Conservation (phyloP, 1,140 invertebrate species). For the Plodia interpunctella region DNA sequence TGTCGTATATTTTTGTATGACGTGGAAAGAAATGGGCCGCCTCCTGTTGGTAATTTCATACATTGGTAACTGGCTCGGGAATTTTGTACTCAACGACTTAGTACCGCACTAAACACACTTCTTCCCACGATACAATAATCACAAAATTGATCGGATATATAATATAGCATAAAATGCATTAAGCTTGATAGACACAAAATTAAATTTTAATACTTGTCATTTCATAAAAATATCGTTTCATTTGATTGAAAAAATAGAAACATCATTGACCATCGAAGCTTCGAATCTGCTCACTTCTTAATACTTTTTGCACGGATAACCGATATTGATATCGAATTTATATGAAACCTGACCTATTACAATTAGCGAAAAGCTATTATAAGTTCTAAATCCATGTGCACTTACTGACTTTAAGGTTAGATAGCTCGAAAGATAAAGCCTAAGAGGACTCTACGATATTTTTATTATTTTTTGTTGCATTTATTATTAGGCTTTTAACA, state of each 20-base stretch:
- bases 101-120: constrained; percentile 35
- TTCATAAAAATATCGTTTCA: constrained; percentile 68
- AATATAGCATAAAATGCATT: constrained; percentile 37
- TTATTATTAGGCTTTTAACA: constrained; percentile 72
- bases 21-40: constrained; percentile 45
- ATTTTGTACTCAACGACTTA: constrained; percentile 61
- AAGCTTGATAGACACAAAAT: constrained; percentile 32
- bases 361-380: constrained; percentile 58
- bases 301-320: constrained; percentile 47
- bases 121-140: constrained; percentile 39
- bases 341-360: constrained; percentile 39
- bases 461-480: constrained; percentile 63
- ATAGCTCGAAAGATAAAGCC: constrained; percentile 71
- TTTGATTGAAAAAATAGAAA: constrained; percentile 50
- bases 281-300: constrained; percentile 34
- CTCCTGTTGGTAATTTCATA: constrained; percentile 24
- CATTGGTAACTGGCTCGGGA: constrained; percentile 66
- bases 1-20: constrained; percentile 26
- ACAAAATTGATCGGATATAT: constrained; percentile 24
- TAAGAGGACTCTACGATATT: constrained; percentile 67
- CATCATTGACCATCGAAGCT: constrained; percentile 39
- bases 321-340: constrained; percentile 45
- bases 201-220: constrained; percentile 71
- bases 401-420: constrained; percentile 69
- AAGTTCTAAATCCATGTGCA: constrained; percentile 71